Conservation (phyloP, 2,797 vertebrate species). For the Enteromius treurensis region DNA sequence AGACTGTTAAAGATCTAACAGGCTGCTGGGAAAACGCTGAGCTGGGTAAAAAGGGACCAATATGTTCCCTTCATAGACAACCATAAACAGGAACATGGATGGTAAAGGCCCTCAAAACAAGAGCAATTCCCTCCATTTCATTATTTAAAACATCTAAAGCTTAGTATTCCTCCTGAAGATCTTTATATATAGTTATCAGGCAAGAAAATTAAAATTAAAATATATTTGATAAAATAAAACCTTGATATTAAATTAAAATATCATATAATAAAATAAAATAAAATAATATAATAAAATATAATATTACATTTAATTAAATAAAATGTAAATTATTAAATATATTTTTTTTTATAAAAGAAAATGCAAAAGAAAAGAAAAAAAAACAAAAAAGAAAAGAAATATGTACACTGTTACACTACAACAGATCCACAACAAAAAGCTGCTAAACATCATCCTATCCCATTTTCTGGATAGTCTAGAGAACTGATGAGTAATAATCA, state of each 20-base stretch:
- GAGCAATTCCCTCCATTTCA: slow-evolving; percentile 17
- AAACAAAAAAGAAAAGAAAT: too few relatives aligned
- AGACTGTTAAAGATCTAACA: slow-evolving; percentile 33
- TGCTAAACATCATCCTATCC: slow-evolving; percentile 55
- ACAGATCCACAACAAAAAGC: slow-evolving; percentile 58
- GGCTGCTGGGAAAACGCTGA: slow-evolving; percentile 27
- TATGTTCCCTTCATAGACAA: slow-evolving; percentile 22
- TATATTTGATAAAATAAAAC: too few relatives aligned
- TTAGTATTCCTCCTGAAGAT: background rate
- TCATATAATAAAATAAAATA: too few relatives aligned
- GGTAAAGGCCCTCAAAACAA: background rate
- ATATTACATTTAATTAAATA: too few relatives aligned
- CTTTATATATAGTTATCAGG: background rate
- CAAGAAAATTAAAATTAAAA: background rate
- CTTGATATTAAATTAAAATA: too few relatives aligned
- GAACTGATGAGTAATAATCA: background rate
- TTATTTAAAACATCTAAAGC: background rate
- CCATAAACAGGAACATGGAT: background rate
- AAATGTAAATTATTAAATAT: too few relatives aligned
- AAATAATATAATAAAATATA: too few relatives aligned
- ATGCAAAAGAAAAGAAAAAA: too few relatives aligned
- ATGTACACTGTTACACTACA: too few relatives aligned
- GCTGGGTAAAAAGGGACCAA: slow-evolving; percentile 20
- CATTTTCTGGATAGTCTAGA: background rate
- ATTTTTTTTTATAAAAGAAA: too few relatives aligned